Evolutionary conservation across 1,140 invertebrate species (phyloP).

Genomic region (Gonatopus flavifemur): DNA sequence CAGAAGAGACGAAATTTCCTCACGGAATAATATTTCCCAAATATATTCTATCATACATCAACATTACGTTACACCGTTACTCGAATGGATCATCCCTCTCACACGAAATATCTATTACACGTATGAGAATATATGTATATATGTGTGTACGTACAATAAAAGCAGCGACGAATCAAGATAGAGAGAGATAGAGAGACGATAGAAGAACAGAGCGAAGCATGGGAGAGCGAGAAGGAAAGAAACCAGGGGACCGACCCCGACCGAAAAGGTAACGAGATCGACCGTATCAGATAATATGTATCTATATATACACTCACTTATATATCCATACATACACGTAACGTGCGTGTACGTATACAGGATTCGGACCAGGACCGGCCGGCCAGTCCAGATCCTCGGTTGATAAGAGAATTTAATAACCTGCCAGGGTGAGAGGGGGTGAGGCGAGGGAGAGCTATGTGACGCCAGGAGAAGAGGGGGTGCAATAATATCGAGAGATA

Average conservation of each 20-base stretch:
- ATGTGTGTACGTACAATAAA: too few species aligned
- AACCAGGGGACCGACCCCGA: background rate
- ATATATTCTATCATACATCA: too few species aligned
- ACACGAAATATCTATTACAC: too few species aligned
- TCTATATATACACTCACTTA: too few species aligned
- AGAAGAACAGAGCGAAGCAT: background rate
- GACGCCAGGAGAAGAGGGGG: conserved; percentile 27
- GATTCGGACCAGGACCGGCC: conserved; percentile 44
- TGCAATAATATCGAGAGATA: conserved; percentile 59
- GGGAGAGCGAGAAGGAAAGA: conserved; percentile 4
- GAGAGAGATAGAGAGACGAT: conserved; percentile 1
- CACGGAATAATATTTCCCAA: too few species aligned
- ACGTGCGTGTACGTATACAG: too few species aligned
- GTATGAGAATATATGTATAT: too few species aligned
- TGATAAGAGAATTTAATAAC: conserved; percentile 60
- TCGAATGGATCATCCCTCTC: too few species aligned
- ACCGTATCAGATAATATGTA: conserved; percentile 55
- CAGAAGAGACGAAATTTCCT: too few species aligned
- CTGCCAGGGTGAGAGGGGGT: conserved; percentile 39
- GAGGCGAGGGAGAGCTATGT: conserved; percentile 25
- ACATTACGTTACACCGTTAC: too few species aligned
- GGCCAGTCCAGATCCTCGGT: conserved; percentile 51
- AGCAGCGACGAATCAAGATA: conserved; percentile 17
- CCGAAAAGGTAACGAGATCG: conserved; percentile 47
- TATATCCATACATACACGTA: too few species aligned